Base-by-base conservation (phyloP, 2,888 invertebrate species). In the Hemicrepidius hirtus region DNA sequence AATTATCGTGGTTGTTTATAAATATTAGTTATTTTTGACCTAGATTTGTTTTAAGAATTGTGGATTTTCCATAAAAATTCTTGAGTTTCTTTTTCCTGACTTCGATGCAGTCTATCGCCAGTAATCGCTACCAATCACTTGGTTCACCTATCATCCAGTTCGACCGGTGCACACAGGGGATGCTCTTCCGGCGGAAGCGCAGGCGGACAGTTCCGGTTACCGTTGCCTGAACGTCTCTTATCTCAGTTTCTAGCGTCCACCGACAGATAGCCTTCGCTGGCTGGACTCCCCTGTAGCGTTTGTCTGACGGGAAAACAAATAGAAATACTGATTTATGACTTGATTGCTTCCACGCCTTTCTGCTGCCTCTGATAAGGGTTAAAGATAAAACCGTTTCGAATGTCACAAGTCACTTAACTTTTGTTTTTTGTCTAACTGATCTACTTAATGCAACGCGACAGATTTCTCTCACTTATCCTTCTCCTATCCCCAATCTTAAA, bases 181-280 rank as follows among this genome's bases (percentile, higher is more conserved):
- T 73, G 73, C 71, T 72, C 67, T 79, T 79, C 78, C 79, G 78
- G 74, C 77, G 80, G 82, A 83, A 81, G 79, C 81, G 79, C 78
- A 80, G 80, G 80, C 79, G 80, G 80, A 78, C 77, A 79, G 78
- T 81, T 82, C 80, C 80, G 80, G 75, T 82, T 81, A 80, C 81
- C 81, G 80, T 79, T 80, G 77, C 78, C 79, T 76, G 75, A 75
- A 77, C 75, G 74, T 77, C 75, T 70, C 80, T 81, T 81, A 81
- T 81, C 81, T 79, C 20, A 69, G 75, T 74, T 81, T 81, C 77
- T 65, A 76, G 79, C 76, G 80, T 80, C 81, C 81, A 75, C 81
- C 81, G 78, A 79, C 77, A 82, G 82, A 82, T 82, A 80, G 79
- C 82, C 82, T 75, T 76, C 80, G 79, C 76, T 71, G 76, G 63